Conservation (phyloP, 37 sponge, comb jelly and placozoan genomes). For the Axinella damicornis region DNA sequence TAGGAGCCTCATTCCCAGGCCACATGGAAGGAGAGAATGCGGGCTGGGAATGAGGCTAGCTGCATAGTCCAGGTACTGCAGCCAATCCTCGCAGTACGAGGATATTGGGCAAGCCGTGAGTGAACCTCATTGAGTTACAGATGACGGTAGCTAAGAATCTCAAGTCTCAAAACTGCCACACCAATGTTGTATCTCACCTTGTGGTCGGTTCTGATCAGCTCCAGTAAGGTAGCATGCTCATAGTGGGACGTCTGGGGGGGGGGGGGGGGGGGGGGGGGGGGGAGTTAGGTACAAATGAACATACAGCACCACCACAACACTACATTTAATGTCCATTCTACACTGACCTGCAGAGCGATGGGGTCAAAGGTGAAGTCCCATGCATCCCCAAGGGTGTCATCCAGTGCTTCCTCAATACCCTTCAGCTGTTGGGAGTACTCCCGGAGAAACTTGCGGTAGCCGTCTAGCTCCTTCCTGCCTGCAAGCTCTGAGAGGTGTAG, state of each 20-base stretch:
- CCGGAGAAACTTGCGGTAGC: conserved; percentile 70
- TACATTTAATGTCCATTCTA: not conserved
- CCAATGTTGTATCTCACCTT: conserved; percentile 60
- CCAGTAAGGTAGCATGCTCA: conserved; percentile 84
- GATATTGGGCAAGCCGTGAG: too few relatives aligned
- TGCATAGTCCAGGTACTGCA: too few relatives aligned
- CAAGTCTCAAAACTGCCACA: too few relatives aligned
- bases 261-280: too few relatives aligned
- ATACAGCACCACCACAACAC: too few relatives aligned
- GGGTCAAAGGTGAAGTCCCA: conserved; percentile 96
- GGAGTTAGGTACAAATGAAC: too few relatives aligned
- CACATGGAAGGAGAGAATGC: too few relatives aligned
- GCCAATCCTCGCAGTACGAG: too few relatives aligned
- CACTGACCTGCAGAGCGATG: conserved; percentile 73
- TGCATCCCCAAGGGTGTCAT: conserved; percentile 77
- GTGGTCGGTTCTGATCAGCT: conserved; percentile 91
- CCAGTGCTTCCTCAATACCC: conserved; percentile 83
- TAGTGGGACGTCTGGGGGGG: conserved; percentile 65
- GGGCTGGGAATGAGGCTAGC: not conserved
- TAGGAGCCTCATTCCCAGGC: too few relatives aligned
- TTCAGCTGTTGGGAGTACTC: conserved; percentile 80
- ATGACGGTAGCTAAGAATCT: too few relatives aligned
- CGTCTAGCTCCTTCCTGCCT: conserved; percentile 73
- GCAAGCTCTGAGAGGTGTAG: conserved; percentile 54
- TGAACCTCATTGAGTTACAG: too few relatives aligned